phyloP scores from a whole-genome alignment of 2,888 invertebrate genomes.

The Herminia tarsipennalis region DNA sequence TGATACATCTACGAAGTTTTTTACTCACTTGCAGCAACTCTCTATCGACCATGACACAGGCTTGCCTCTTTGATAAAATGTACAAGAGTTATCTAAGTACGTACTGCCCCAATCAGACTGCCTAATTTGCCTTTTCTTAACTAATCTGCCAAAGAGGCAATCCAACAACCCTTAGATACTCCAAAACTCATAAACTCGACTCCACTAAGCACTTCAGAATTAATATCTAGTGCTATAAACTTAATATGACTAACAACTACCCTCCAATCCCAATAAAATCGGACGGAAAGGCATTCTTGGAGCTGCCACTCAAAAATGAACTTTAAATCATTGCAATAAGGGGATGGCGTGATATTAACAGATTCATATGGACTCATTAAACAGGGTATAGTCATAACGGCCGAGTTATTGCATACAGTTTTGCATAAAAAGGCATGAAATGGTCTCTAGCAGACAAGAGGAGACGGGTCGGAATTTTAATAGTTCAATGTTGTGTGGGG shows the following conservation, averaged over 20 bases:
- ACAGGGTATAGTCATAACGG: slow-evolving; percentile 58
- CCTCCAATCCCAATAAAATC: slow-evolving; percentile 43
- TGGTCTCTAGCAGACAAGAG: slow-evolving; percentile 18
- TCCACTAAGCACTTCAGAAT: slow-evolving; percentile 25
- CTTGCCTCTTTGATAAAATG: too few species aligned
- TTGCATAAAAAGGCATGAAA: slow-evolving; percentile 69
- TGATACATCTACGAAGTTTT: too few species aligned
- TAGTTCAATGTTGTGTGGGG: slow-evolving; percentile 42
- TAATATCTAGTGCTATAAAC: slow-evolving; percentile 38
- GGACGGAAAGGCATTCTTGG: slow-evolving; percentile 30
- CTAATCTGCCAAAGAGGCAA: too few species aligned
- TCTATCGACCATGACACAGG: too few species aligned
- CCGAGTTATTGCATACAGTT: slow-evolving; percentile 68
- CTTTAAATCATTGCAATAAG: slow-evolving; percentile 30
- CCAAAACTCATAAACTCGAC: slow-evolving; percentile 8
- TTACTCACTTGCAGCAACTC: too few species aligned
- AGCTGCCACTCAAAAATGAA: slow-evolving; percentile 18
- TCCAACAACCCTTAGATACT: not conserved
- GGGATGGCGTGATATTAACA: slow-evolving; percentile 30
- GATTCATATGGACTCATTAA: slow-evolving; percentile 62
- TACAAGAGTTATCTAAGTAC: too few species aligned
- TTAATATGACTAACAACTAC: slow-evolving; percentile 28
- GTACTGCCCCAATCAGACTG: too few species aligned
- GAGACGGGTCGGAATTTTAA: slow-evolving; percentile 64
- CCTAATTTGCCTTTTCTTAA: too few species aligned